Evolutionary conservation across 2,888 invertebrate genomes (phyloP).

Genomic region (Troilus luridus): DNA sequence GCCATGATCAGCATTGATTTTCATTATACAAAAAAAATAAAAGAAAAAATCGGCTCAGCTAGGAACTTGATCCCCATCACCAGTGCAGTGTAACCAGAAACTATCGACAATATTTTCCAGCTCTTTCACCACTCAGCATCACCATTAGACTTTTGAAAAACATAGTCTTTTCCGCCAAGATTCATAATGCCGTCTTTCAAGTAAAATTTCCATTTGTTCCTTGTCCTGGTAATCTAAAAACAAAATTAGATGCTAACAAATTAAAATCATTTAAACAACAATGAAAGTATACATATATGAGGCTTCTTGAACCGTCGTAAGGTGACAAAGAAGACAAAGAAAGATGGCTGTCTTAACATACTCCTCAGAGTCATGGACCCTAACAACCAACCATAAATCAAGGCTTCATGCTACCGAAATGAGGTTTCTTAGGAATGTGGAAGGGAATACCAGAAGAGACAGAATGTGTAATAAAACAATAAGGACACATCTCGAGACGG

Average conservation of each 20-base stretch:
- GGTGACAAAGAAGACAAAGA: too few species aligned
- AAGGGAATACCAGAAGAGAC: too few species aligned
- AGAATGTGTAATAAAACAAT: too few species aligned
- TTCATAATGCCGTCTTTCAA: slow-evolving; percentile 99
- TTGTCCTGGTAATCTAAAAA: slow-evolving; percentile 91
- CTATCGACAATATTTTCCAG: slow-evolving; percentile 42
- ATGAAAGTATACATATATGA: not conserved
- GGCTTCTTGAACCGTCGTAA: too few species aligned
- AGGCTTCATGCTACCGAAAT: too few species aligned
- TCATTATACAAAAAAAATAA: not conserved
- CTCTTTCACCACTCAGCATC: slow-evolving; percentile 94
- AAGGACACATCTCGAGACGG: too few species aligned
- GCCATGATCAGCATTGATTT: slow-evolving; percentile 3
- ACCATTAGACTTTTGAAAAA: slow-evolving; percentile 98
- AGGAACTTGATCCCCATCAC: slow-evolving; percentile 63
- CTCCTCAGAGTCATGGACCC: too few species aligned
- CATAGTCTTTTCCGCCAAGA: slow-evolving; percentile 96
- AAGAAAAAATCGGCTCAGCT: slow-evolving; percentile 51
- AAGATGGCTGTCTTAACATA: too few species aligned
- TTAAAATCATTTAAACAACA: not conserved
- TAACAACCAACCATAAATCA: too few species aligned
- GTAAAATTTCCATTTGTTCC: slow-evolving; percentile 99
- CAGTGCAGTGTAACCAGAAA: slow-evolving; percentile 50
- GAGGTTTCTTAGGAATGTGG: too few species aligned
- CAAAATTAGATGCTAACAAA: slow-evolving; percentile 60